Conservation (phyloP, 2,797 vertebrate genomes). For the Phoxinus dragarum region DNA sequence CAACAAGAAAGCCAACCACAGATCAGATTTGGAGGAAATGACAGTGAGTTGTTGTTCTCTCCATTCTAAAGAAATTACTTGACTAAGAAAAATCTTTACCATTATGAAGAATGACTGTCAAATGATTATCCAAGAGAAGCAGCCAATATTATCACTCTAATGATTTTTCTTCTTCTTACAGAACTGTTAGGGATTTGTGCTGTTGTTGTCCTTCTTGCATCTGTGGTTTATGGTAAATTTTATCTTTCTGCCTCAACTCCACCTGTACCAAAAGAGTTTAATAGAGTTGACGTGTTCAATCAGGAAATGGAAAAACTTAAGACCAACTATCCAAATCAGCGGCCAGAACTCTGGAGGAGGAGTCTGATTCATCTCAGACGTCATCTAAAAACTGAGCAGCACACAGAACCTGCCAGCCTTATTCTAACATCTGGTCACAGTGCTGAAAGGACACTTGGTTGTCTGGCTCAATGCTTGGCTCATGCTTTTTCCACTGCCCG, state of each 20-base stretch:
- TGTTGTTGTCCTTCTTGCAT: rapidly evolving
- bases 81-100: neutral
- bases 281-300: constrained; percentile 79
- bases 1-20: neutral
- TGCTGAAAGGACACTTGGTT: constrained; percentile 83
- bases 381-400: constrained; percentile 80
- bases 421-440: constrained; percentile 82
- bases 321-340: constrained; percentile 72
- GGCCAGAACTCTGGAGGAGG: constrained; percentile 81
- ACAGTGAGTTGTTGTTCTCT: neutral
- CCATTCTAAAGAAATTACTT: neutral
- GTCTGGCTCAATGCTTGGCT: constrained; percentile 82
- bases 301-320: constrained; percentile 77
- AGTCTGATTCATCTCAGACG: constrained; percentile 83
- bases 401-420: constrained; percentile 85
- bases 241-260: constrained; percentile 27
- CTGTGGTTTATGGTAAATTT: neutral
- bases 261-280: constrained; percentile 48
- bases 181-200: neutral
- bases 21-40: neutral
- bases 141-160: neutral
- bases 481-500: constrained; percentile 77
- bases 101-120: neutral
- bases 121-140: neutral
- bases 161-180: neutral